Percentiles rank a stretch among this genome's conserved stretches.
phyloP scores from a whole-genome alignment of 2,888 invertebrate genomes.

The Dorcus hopei region DNA sequence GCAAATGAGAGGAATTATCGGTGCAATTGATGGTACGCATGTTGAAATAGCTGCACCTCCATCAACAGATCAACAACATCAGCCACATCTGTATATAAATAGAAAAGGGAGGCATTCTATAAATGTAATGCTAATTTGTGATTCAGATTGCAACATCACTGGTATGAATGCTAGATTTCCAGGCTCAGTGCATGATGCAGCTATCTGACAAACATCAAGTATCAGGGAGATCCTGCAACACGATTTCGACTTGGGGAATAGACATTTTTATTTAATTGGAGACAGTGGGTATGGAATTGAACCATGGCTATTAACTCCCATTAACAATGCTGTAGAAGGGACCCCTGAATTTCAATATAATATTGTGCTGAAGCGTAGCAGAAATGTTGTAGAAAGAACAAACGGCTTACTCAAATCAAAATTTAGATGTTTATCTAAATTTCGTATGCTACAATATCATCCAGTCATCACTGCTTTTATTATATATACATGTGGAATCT shows the following conservation, averaged over 20 bases:
- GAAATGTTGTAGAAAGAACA: slow-evolving; percentile 28
- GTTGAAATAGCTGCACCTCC: slow-evolving; percentile 15
- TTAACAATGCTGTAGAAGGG: slow-evolving; percentile 15
- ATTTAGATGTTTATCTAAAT: slow-evolving; percentile 30
- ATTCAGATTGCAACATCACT: no score
- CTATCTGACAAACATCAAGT: slow-evolving; percentile 14
- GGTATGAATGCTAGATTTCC: no score
- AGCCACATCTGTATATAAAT: slow-evolving; percentile 15
- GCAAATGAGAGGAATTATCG: not conserved
- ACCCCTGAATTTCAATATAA: slow-evolving; percentile 24
- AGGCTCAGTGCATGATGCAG: slow-evolving; percentile 18
- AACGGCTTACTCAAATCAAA: slow-evolving; percentile 28
- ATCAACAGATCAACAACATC: slow-evolving; percentile 8
- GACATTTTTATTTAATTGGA: slow-evolving; percentile 6
- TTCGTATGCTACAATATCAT: slow-evolving; percentile 27
- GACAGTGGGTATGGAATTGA: slow-evolving; percentile 30
- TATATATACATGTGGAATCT: not conserved
- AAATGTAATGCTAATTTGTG: slow-evolving; percentile 4
- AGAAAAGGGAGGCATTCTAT: slow-evolving; percentile 16
- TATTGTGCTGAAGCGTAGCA: slow-evolving; percentile 15
- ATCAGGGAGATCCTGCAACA: slow-evolving; percentile 8
- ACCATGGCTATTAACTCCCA: slow-evolving; percentile 25
- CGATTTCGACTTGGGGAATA: slow-evolving; percentile 2
- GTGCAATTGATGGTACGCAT: slow-evolving; percentile 8
- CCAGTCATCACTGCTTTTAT: slow-evolving; percentile 31